phyloP scores from a whole-genome alignment of 2,113 vertebrate species.

The Odontesthes bonariensis region DNA sequence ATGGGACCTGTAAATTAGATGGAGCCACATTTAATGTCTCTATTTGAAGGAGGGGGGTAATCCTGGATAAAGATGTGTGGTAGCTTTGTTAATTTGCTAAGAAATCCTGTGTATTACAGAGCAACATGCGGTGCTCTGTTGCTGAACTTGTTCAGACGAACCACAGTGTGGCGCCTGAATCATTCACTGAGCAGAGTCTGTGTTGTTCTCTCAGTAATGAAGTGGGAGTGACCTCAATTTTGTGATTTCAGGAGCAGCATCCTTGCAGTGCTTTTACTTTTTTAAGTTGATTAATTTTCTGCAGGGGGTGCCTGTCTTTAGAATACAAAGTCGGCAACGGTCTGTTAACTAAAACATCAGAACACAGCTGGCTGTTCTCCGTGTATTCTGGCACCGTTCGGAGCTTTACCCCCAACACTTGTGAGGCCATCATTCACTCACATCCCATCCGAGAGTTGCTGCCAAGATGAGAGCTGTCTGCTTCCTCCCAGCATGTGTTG shows the following conservation, averaged over 20 bases:
- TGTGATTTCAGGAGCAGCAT: constrained; percentile 22
- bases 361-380: not conserved
- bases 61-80: not conserved
- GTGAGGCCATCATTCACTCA: constrained; percentile 25
- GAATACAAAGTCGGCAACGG: not conserved
- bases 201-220: constrained; percentile 16
- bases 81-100: not conserved
- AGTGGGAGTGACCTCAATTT: constrained; percentile 65
- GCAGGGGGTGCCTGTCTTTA: not conserved
- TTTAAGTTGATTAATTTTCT: constrained; percentile 16
- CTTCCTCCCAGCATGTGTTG: constrained; percentile 53
- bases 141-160: not conserved
- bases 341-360: not conserved
- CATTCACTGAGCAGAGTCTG: not conserved
- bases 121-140: not conserved
- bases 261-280: constrained; percentile 24
- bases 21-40: too few relatives aligned
- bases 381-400: constrained; percentile 1
- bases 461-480: constrained; percentile 32
- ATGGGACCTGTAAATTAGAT: too few relatives aligned
- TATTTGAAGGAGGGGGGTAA: not conserved
- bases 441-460: constrained; percentile 25
- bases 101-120: not conserved
- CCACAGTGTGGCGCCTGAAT: constrained; percentile 66
- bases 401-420: constrained; percentile 1